Conservation (phyloP, 2,888 invertebrate species). For the Xestia xanthographa region DNA sequence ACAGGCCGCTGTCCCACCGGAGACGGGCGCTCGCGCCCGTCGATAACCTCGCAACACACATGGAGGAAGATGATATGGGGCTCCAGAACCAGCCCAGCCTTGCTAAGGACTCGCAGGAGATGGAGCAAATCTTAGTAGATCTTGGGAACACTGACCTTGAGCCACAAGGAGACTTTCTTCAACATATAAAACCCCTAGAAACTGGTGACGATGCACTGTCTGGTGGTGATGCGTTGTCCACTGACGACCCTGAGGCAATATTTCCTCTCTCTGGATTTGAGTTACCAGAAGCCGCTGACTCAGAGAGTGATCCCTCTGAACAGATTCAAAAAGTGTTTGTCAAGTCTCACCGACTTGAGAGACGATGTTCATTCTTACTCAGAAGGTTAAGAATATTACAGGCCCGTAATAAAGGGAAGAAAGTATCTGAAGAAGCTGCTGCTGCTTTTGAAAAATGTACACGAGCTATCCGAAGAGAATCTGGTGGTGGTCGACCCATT, state of each 20-base stretch:
- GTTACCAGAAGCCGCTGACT: slow-evolving; percentile 88
- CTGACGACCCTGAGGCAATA: slow-evolving; percentile 88
- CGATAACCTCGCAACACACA: slow-evolving; percentile 89
- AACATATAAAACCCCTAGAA: slow-evolving; percentile 94
- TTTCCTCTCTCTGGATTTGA: slow-evolving; percentile 86
- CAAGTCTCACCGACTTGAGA: slow-evolving; percentile 90
- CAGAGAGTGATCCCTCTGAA: slow-evolving; percentile 88
- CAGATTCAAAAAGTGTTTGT: slow-evolving; percentile 84
- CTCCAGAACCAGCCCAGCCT: slow-evolving; percentile 90
- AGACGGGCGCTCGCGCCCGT: slow-evolving; percentile 88
- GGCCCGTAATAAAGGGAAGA: slow-evolving; percentile 93
- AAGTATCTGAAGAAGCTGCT: slow-evolving; percentile 94
- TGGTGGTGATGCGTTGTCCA: slow-evolving; percentile 81
- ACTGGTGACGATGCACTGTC: slow-evolving; percentile 80
- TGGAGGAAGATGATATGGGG: slow-evolving; percentile 91
- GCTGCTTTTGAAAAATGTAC: slow-evolving; percentile 92
- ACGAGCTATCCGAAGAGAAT: slow-evolving; percentile 92
- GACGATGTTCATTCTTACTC: slow-evolving; percentile 93
- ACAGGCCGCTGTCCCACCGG: slow-evolving; percentile 74
- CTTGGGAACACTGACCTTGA: slow-evolving; percentile 90
- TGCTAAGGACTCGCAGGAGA: slow-evolving; percentile 91
- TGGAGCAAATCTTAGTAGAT: slow-evolving; percentile 92
- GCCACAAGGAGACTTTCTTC: slow-evolving; percentile 92
- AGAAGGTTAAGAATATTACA: slow-evolving; percentile 94
- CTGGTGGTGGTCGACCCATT: slow-evolving; percentile 84